Percentiles rank a stretch among this genome's conserved stretches.
These are phyloP conservation scores for Euwallacea similis DNA, from an alignment of 1,140 invertebrate species.

Conservation along the genomic window DNA sequence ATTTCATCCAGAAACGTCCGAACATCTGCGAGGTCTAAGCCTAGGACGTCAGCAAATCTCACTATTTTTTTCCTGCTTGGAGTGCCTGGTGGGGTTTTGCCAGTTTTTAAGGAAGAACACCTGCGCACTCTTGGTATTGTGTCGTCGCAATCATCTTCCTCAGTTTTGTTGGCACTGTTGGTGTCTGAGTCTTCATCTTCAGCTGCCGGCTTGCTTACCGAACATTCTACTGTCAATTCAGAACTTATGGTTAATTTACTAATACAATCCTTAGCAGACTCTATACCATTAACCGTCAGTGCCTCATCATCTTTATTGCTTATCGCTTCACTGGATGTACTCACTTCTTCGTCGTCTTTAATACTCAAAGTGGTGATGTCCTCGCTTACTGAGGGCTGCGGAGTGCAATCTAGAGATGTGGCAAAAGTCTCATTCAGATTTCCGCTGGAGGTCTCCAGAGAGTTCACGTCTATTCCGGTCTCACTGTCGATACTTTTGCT, in stretches of 20 bases:
- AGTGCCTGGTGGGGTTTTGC: slow-evolving; percentile 88
- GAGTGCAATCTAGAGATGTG: slow-evolving; percentile 36
- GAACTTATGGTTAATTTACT: slow-evolving; percentile 26
- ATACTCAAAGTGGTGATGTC: slow-evolving; percentile 35
- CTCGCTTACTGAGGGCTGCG: slow-evolving; percentile 33
- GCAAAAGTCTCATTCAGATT: slow-evolving; percentile 15
- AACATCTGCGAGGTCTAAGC: slow-evolving; percentile 88
- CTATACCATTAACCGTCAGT: not conserved
- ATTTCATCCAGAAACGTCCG: slow-evolving; percentile 88
- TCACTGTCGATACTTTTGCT: slow-evolving; percentile 34
- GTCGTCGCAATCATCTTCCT: slow-evolving; percentile 47
- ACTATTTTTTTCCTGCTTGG: slow-evolving; percentile 91
- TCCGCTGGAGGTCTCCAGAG: slow-evolving; percentile 16
- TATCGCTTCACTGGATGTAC: slow-evolving; percentile 11
- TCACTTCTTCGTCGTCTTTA: slow-evolving; percentile 17
- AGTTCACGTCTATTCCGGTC: slow-evolving; percentile 26
- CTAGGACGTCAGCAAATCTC: slow-evolving; percentile 91
- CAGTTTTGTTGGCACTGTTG: not conserved
- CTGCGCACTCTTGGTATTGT: slow-evolving; percentile 68
- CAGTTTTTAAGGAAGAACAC: slow-evolving; percentile 85
- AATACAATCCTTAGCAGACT: not conserved
- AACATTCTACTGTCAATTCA: slow-evolving; percentile 26
- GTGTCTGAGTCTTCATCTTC: not conserved
- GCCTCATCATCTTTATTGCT: not conserved
- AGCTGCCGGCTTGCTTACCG: slow-evolving; percentile 1